Base-by-base conservation (phyloP, 2,797 vertebrate genomes). In the Meriones psammophilus region DNA sequence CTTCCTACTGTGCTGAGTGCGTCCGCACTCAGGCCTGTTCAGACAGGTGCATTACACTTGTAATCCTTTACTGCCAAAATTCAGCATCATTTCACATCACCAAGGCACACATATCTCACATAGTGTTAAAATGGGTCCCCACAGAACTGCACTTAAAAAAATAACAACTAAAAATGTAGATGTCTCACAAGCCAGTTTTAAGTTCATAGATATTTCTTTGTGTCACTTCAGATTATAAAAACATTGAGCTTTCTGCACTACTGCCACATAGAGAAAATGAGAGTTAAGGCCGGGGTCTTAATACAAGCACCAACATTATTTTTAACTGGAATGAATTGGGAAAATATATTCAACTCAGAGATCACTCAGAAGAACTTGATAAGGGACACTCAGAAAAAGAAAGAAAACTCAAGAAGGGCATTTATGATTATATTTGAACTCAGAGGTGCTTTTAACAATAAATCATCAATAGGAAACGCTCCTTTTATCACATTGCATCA, bases 281-380 rank as follows among this genome's bases (percentile, higher is more conserved):
- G 78, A 89, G 71, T 92, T 95, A 93, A 95, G 80, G 88, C 15
- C 60, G 0, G 13, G 68, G 0, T 94, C 88, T 54, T 73, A 91
- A 83, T 14, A 88, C 6, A 8, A 73, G 24, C 69, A 5, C 60
- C 71, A 93, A 79, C 20, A 83, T 94, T 93, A 92, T 60, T 69
- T 90, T 97, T 92, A 89, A 77, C 15, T 89, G 89, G 66, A 97
- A 95, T 66, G 12, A 6, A 91, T 73, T 92, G 74, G 46, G 94
- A 74, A 97, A 96, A 95, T 97, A 66, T 92, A 30, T 96, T 93
- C 39, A 87, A 78, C 24, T 94, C 18, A 33, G 58, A 13, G 60
- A 60, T 97, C 86, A 96, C 13, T 58, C 89, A 66, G 85, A 93
- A 94, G 46, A 95, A 33, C 28, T 94, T 33, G 3, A 22, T n/a